These are phyloP conservation scores for Myodes glareolus DNA, from an alignment of 2,113 vertebrate genomes.

Conservation along the genomic window DNA sequence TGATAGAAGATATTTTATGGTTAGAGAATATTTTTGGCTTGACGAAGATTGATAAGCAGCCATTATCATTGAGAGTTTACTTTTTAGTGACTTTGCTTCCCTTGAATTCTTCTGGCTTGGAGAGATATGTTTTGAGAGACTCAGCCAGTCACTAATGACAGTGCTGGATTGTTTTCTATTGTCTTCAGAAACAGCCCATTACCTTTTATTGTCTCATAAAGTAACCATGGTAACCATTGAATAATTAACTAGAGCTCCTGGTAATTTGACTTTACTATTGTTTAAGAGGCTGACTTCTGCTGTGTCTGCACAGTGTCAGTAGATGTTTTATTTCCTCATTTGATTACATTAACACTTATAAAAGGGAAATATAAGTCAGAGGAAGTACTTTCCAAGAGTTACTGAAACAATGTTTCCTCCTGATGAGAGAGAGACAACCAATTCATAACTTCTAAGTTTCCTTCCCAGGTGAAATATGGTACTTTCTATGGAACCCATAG, in stretches of 20 bases:
- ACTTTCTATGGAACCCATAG: neutral
- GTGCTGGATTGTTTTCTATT: constrained; percentile 57
- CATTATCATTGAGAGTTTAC: neutral
- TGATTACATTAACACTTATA: constrained; percentile 57
- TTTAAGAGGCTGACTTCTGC: constrained; percentile 61
- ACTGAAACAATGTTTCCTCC: constrained; percentile 48
- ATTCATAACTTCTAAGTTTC: neutral
- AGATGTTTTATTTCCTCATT: constrained; percentile 70
- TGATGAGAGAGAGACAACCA: neutral
- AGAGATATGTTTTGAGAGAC: constrained; percentile 59
- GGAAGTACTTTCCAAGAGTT: constrained; percentile 52
- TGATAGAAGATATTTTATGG: constrained; percentile 61
- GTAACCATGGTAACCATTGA: constrained; percentile 69
- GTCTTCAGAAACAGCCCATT: constrained; percentile 67
- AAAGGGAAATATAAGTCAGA: constrained; percentile 54
- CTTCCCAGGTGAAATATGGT: neutral
- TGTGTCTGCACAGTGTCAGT: constrained; percentile 43
- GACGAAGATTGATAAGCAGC: constrained; percentile 2
- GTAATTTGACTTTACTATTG: constrained; percentile 75
- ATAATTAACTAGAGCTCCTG: constrained; percentile 74
- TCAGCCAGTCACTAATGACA: constrained; percentile 71
- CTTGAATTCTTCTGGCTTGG: constrained; percentile 16
- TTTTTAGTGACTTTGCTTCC: constrained; percentile 63
- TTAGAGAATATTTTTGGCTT: constrained; percentile 37
- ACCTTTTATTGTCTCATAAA: constrained; percentile 71